Percentiles rank a stretch among this genome's conserved stretches.
These are phyloP conservation scores for Plagiodera versicolora DNA, from an alignment of 2,888 invertebrate species.

Conservation along the genomic window DNA sequence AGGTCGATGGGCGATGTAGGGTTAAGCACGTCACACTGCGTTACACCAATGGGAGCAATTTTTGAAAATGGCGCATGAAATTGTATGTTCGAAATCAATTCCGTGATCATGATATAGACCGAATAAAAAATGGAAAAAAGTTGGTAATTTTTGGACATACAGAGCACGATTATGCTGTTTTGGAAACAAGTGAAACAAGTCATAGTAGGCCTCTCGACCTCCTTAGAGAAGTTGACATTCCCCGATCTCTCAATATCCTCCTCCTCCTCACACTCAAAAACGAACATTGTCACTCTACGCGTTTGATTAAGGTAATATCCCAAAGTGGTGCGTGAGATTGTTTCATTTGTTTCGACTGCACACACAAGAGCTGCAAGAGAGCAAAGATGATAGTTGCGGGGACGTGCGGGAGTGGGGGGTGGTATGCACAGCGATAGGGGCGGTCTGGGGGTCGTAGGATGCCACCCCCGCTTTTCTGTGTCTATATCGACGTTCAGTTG, in stretches of 20 bases:
- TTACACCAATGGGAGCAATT: no score
- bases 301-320: slow-evolving; percentile 55
- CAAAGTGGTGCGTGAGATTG: slow-evolving; percentile 50
- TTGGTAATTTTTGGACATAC: no score
- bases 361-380: slow-evolving; percentile 21
- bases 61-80: no score
- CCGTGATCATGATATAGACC: no score
- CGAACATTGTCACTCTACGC: slow-evolving; percentile 38
- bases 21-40: no score
- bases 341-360: slow-evolving; percentile 46
- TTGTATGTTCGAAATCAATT: no score
- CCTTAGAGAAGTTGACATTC: not conserved
- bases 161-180: no score
- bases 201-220: no score
- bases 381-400: slow-evolving; percentile 17
- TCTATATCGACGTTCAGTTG: slow-evolving; percentile 30
- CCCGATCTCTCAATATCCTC: slow-evolving; percentile 20
- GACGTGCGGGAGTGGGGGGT: not conserved
- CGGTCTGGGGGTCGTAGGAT: slow-evolving; percentile 15
- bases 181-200: no score
- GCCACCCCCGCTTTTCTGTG: slow-evolving; percentile 23
- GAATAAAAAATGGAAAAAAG: no score
- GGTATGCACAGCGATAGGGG: slow-evolving; percentile 20
- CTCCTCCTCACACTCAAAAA: slow-evolving; percentile 18
- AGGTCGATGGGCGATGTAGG: no score